Evolutionary conservation across 2,797 vertebrate genomes (phyloP).

Genomic region (Carduelis carduelis): DNA sequence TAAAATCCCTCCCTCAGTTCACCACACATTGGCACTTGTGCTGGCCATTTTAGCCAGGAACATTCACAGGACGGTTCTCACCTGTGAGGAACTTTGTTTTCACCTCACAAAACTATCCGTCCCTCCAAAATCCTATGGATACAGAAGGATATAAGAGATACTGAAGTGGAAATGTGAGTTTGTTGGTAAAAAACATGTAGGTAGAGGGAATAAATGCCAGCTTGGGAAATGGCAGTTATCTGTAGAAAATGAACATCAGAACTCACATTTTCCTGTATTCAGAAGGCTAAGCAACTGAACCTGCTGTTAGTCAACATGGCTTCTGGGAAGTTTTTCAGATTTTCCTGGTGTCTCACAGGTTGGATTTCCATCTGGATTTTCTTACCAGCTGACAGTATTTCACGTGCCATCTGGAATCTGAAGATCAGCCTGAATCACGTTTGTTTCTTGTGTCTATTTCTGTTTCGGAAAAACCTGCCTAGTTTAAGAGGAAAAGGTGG

Average conservation of each 20-base stretch:
- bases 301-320: neutral
- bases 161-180: neutral
- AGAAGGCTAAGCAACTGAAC: neutral
- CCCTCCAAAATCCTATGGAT: neutral
- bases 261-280: neutral
- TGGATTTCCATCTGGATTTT: conserved; percentile 8
- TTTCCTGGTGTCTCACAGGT: neutral
- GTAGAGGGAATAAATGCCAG: neutral
- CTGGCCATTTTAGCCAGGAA: neutral
- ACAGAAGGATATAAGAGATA: neutral
- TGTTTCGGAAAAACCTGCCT: neutral
- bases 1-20: neutral
- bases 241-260: neutral
- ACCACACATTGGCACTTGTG: neutral
- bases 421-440: neutral
- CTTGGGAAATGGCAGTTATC: neutral
- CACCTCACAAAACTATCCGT: neutral
- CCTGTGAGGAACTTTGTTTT: neutral
- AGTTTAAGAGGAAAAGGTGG: neutral
- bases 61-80: neutral
- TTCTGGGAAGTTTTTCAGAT: neutral
- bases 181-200: neutral
- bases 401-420: neutral
- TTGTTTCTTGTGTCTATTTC: neutral
- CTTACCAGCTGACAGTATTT: neutral